A percentile compares a stretch with the other conserved stretches of the same genome.
Conservation (phyloP, 2,888 invertebrate species). For the Euphydryas editha region DNA sequence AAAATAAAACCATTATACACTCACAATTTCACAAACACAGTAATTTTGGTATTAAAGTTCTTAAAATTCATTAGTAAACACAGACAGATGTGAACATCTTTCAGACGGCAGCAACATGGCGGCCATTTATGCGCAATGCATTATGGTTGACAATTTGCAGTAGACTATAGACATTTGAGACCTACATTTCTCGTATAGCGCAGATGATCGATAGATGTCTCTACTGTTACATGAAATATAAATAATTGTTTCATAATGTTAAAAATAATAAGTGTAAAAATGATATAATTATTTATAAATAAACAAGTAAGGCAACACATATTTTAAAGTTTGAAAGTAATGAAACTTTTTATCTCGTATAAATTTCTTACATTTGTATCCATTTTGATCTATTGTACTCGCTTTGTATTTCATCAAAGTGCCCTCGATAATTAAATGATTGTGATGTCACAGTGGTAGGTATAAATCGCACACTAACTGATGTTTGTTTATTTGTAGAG, state of each 20-base stretch:
- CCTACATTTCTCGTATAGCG: slow-evolving; percentile 46
- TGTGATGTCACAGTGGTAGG: neutral
- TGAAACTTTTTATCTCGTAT: neutral
- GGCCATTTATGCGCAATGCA: slow-evolving; percentile 85
- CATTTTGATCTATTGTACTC: neutral
- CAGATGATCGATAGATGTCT: slow-evolving; percentile 61
- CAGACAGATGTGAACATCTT: slow-evolving; percentile 83
- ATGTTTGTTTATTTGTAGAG: slow-evolving; percentile 1
- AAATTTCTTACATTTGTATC: neutral
- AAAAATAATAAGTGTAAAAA: neutral
- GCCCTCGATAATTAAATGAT: neutral
- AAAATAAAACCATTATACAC: slow-evolving; percentile 82
- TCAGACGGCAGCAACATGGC: slow-evolving; percentile 85
- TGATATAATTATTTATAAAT: neutral
- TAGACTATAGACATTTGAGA: slow-evolving; percentile 76
- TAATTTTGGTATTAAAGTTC: slow-evolving; percentile 77
- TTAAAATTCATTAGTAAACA: slow-evolving; percentile 84
- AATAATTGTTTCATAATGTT: neutral
- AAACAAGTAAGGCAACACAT: neutral
- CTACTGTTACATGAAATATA: slow-evolving; percentile 13
- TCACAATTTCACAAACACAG: slow-evolving; percentile 83
- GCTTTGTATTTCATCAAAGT: neutral
- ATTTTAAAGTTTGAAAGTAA: neutral
- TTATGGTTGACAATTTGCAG: slow-evolving; percentile 83
- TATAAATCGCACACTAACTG: neutral